Evolutionary conservation across 2,113 vertebrate genomes (phyloP).

Genomic region (Bungarus multicinctus): DNA sequence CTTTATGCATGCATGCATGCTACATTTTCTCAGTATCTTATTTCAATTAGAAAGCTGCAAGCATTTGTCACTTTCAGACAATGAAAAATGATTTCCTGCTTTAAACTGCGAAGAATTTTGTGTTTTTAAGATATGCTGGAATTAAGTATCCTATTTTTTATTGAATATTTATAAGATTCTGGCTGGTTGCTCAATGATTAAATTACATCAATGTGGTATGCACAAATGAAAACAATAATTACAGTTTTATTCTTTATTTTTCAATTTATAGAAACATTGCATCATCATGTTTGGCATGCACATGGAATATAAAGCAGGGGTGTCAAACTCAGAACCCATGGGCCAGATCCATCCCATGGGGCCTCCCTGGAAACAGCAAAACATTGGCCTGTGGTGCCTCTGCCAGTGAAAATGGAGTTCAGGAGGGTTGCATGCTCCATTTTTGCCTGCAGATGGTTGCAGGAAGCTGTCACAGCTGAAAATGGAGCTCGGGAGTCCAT

Average conservation of each 20-base stretch:
- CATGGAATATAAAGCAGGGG: not conserved
- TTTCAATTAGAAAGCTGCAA: conserved; percentile 36
- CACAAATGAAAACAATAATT: conserved; percentile 72
- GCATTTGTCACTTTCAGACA: conserved; percentile 44
- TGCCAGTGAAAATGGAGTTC: too few relatives aligned
- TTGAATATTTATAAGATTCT: conserved; percentile 67
- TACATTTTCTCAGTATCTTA: conserved; percentile 12
- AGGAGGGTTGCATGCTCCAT: too few relatives aligned
- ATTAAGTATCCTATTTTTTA: conserved; percentile 45
- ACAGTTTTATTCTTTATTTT: conserved; percentile 65
- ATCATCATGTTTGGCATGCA: conserved; percentile 50
- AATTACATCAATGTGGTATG: conserved; percentile 71
- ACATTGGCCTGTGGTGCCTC: too few relatives aligned
- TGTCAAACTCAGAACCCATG: too few relatives aligned
- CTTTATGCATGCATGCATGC: not conserved
- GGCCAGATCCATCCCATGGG: too few relatives aligned
- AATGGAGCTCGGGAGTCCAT: too few relatives aligned
- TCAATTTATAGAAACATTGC: conserved; percentile 67
- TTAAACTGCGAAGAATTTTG: conserved; percentile 26
- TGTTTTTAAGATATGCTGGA: conserved; percentile 46
- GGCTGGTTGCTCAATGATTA: conserved; percentile 66
- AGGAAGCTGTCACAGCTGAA: too few relatives aligned
- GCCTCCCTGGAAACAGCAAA: too few relatives aligned
- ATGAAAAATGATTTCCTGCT: conserved; percentile 32
- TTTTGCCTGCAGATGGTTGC: too few relatives aligned